Percentiles rank a stretch among this genome's conserved stretches.
These are phyloP conservation scores for Grantiella picta DNA, from an alignment of 2,113 vertebrate species.

Conservation along the genomic window DNA sequence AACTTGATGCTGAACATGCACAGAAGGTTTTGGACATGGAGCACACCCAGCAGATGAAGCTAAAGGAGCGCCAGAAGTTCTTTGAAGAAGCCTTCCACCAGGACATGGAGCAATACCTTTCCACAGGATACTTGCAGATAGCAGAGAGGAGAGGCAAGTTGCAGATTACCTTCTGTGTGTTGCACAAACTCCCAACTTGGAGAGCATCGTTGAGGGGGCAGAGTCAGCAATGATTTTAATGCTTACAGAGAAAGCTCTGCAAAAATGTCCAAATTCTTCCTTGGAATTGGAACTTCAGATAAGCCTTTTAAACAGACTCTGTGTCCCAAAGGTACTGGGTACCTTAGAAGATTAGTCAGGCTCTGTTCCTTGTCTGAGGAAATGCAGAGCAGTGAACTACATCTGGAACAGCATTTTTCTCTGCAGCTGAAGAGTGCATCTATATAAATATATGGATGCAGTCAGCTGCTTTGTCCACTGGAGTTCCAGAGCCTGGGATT, in stretches of 20 bases:
- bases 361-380: neutral
- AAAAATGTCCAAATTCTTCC: neutral
- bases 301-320: neutral
- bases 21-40: constrained; percentile 87
- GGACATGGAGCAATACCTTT: constrained; percentile 98
- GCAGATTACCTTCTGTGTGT: neutral
- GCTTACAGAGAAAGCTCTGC: neutral
- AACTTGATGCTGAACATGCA: constrained; percentile 85
- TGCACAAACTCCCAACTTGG: neutral
- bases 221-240: neutral
- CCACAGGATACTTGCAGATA: constrained; percentile 93
- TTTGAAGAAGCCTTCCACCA: constrained; percentile 98
- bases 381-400: neutral
- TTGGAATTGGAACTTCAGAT: neutral
- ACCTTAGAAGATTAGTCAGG: neutral
- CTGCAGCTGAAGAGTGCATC: neutral
- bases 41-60: constrained; percentile 85
- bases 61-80: constrained; percentile 95
- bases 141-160: constrained; percentile 89
- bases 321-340: neutral
- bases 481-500: neutral
- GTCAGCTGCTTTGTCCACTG: neutral
- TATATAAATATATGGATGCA: neutral
- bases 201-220: neutral
- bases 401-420: neutral